Conservation (phyloP, 1,140 invertebrate species). For the Drosophila ohnishii region DNA sequence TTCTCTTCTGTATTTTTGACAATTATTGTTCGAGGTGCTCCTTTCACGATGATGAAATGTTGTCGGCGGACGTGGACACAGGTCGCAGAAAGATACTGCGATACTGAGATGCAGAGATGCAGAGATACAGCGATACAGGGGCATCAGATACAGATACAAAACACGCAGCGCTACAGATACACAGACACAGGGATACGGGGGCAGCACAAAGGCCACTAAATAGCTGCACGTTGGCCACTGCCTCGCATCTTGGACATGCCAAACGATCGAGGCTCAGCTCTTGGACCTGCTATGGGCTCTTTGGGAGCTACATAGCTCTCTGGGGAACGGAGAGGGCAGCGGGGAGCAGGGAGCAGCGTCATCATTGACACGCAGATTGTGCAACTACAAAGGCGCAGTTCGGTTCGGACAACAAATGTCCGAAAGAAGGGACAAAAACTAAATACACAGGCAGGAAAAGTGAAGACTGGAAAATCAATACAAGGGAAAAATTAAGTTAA, state of each 20-base stretch:
- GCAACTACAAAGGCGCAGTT: conserved; percentile 66
- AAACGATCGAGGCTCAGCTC: conserved; percentile 56
- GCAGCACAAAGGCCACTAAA: conserved; percentile 65
- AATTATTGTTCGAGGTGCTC: conserved; percentile 79
- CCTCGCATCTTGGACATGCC: conserved; percentile 73
- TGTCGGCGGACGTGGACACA: conserved; percentile 80
- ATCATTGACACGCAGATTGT: conserved; percentile 78
- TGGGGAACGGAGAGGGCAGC: conserved; percentile 39
- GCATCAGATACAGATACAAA: conserved; percentile 62
- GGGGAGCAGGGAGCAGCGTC: conserved; percentile 29
- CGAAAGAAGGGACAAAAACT: not conserved
- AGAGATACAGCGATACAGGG: conserved; percentile 12
- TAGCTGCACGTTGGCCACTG: conserved; percentile 73
- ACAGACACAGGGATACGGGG: conserved; percentile 35
- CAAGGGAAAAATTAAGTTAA: not conserved
- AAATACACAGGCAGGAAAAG: not conserved
- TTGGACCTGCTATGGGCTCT: conserved; percentile 8
- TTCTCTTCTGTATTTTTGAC: conserved; percentile 42
- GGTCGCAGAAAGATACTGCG: conserved; percentile 53
- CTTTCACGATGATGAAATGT: conserved; percentile 78
- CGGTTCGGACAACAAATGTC: conserved; percentile 20
- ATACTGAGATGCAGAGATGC: conserved; percentile 2
- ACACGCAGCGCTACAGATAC: conserved; percentile 59
- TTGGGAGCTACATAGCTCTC: conserved; percentile 24
- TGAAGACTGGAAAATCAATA: not conserved